Evolutionary conservation across 1,140 invertebrate species (phyloP).

Genomic region (Muscidifurax raptorellus): DNA sequence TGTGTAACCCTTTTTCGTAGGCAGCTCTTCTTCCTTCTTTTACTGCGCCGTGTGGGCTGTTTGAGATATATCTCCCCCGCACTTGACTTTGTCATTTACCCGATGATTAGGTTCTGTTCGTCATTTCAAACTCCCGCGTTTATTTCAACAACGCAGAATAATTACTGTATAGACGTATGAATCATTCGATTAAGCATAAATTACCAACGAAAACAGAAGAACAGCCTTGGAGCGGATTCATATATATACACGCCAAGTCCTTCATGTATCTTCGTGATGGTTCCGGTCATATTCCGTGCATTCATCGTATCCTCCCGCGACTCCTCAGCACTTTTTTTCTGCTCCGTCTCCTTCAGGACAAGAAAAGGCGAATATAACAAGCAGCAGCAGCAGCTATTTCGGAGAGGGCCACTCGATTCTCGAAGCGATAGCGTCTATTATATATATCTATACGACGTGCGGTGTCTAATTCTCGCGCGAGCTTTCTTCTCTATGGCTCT

Average conservation of each 20-base stretch:
- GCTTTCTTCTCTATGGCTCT: constrained; percentile 19
- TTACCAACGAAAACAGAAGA: too few relatives aligned
- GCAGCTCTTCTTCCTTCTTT: neutral
- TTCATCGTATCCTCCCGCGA: neutral
- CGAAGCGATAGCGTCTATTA: neutral
- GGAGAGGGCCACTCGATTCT: neutral
- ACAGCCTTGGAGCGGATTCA: too few relatives aligned
- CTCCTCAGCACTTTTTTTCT: constrained; percentile 20
- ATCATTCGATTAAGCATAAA: too few relatives aligned
- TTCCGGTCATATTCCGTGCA: neutral
- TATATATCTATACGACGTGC: neutral
- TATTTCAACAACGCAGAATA: neutral
- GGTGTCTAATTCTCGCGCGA: constrained; percentile 6
- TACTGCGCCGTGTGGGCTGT: too few relatives aligned
- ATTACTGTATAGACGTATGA: too few relatives aligned
- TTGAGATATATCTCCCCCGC: neutral
- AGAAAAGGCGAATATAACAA: constrained; percentile 39
- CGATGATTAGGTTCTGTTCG: neutral
- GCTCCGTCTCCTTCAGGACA: constrained; percentile 13
- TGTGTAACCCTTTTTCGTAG: neutral
- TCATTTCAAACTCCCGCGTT: neutral
- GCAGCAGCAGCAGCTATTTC: constrained; percentile 28
- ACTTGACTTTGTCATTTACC: constrained; percentile 37
- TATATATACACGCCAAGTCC: neutral
- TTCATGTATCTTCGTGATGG: neutral